Percentiles rank a stretch among this genome's conserved stretches.
These are phyloP conservation scores for Pinctada fucata DNA, from an alignment of 2,888 invertebrate genomes.

Conservation along the genomic window DNA sequence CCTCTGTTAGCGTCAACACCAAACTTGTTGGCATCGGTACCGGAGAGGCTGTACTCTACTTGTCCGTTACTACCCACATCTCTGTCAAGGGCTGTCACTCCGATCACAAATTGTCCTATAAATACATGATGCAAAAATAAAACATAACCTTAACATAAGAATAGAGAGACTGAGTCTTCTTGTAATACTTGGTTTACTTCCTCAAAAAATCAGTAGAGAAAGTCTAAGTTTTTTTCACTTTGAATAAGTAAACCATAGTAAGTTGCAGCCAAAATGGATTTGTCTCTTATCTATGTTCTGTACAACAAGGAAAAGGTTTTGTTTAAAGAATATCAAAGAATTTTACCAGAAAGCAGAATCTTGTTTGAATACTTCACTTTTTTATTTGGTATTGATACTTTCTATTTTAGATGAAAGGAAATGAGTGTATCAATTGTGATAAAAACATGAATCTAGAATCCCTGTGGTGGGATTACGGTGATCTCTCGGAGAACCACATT, in stretches of 20 bases:
- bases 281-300: neutral
- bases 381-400: no score
- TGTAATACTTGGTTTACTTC: neutral
- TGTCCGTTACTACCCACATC: conserved; percentile 90
- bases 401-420: no score
- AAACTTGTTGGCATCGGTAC: conserved; percentile 88
- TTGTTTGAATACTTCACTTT: no score
- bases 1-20: conserved; percentile 88
- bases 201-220: no score
- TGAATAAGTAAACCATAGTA: no score
- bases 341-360: no score
- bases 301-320: neutral
- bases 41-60: conserved; percentile 85
- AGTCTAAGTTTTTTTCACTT: no score
- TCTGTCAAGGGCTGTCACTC: conserved; percentile 89
- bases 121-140: neutral
- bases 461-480: no score
- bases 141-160: conserved; percentile 1
- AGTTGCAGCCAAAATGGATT: neutral
- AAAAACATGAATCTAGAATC: no score
- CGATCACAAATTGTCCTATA: conserved; percentile 88
- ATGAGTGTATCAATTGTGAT: no score
- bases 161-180: neutral
- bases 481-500: no score
- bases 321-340: no score